Conservation (phyloP, 2,797 vertebrate genomes). For the Cirrhinus mrigala region DNA sequence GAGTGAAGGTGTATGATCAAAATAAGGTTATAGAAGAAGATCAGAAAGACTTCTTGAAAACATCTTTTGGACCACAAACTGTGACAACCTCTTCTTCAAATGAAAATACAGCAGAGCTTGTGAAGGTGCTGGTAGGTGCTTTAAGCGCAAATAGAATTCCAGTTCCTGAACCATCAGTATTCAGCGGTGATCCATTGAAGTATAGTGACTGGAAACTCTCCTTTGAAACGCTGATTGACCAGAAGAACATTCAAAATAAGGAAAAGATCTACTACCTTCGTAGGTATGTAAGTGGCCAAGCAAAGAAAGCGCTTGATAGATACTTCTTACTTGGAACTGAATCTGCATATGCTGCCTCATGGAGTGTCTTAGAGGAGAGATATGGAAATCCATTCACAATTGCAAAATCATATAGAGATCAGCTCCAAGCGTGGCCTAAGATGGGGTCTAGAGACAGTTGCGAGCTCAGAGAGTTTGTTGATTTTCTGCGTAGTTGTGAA, state of each 20-base stretch:
- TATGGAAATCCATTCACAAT: constrained; percentile 55
- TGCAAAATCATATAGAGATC: constrained; percentile 59
- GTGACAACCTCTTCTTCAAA: background rate
- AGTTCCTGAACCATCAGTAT: constrained; percentile 57
- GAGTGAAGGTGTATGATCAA: constrained; percentile 54
- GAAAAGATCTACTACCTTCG: constrained; percentile 59
- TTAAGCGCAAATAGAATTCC: constrained; percentile 47
- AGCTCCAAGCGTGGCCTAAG: constrained; percentile 59
- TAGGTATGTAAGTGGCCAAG: constrained; percentile 57
- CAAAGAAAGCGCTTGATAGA: constrained; percentile 54
- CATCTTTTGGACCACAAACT: background rate
- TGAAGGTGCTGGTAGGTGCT: constrained; percentile 45
- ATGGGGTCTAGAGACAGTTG: constrained; percentile 54
- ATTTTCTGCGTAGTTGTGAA: constrained; percentile 61
- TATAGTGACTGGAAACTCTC: constrained; percentile 57
- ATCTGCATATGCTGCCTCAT: constrained; percentile 58
- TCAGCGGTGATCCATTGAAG: constrained; percentile 52
- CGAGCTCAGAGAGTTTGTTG: constrained; percentile 57
- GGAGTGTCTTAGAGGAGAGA: constrained; percentile 54
- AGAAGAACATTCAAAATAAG: constrained; percentile 57
- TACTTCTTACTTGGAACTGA: constrained; percentile 59
- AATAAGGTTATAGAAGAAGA: background rate
- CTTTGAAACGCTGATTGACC: constrained; percentile 57
- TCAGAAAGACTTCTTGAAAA: background rate
- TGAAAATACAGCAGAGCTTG: constrained; percentile 49